These are phyloP conservation scores for Eudasyphora cyanicolor DNA, from an alignment of 2,888 invertebrate genomes.

Conservation along the genomic window DNA sequence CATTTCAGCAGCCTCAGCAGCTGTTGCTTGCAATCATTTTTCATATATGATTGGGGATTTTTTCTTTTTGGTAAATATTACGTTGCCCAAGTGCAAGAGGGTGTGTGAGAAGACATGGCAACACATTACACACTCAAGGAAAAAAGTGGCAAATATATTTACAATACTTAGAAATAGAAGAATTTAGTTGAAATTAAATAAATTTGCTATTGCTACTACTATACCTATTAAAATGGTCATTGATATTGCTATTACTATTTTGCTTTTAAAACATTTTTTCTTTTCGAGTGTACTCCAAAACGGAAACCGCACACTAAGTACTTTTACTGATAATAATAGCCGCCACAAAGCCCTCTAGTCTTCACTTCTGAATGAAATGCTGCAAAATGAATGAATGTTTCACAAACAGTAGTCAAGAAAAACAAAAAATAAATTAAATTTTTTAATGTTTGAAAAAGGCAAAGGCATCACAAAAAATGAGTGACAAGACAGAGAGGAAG, in stretches of 20 bases:
- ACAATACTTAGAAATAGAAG: not conserved
- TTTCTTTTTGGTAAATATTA: not conserved
- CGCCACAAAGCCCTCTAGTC: not conserved
- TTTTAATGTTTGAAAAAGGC: not conserved
- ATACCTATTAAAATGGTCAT: no score
- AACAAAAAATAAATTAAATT: slow-evolving; percentile 9
- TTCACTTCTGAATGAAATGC: not conserved
- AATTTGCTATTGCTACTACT: no score
- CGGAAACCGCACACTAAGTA: not conserved
- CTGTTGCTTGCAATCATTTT: slow-evolving; percentile 35
- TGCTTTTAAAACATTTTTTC: not conserved
- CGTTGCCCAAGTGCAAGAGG: not conserved
- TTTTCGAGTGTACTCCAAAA: not conserved
- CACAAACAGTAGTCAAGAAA: not conserved
- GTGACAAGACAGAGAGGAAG: not conserved
- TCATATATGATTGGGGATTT: slow-evolving; percentile 2
- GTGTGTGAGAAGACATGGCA: not conserved
- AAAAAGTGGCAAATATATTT: not conserved
- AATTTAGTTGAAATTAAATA: no score
- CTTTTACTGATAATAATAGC: not conserved
- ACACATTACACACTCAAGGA: not conserved
- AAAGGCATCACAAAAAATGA: not conserved
- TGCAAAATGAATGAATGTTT: not conserved
- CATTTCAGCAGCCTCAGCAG: not conserved
- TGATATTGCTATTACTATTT: no score